These are phyloP conservation scores for Serinus canaria DNA, from an alignment of 2,113 vertebrate species.

Conservation along the genomic window DNA sequence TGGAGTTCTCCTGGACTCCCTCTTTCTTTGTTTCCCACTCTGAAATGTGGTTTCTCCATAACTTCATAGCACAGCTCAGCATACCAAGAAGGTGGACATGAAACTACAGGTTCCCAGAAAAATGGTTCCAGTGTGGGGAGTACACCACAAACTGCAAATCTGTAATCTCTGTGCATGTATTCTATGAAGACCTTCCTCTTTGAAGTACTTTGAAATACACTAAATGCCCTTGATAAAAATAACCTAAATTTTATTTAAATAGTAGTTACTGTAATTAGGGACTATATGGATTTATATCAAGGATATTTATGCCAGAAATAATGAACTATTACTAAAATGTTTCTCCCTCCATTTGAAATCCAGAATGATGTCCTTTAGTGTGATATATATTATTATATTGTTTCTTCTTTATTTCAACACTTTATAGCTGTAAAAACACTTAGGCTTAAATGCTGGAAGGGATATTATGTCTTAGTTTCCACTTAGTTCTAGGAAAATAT, in stretches of 20 bases:
- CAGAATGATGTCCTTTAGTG: background rate
- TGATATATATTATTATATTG: background rate
- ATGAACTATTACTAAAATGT: background rate
- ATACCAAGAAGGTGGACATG: background rate
- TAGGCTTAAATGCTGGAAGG: background rate
- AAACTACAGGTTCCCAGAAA: constrained; percentile 1
- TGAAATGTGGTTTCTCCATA: background rate
- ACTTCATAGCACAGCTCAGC: background rate
- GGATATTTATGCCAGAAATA: background rate
- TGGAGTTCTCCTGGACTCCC: background rate
- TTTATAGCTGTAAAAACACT: background rate
- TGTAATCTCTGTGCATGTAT: background rate
- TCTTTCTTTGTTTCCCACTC: background rate
- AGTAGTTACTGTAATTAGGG: background rate
- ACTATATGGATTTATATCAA: background rate
- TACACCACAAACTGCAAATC: background rate
- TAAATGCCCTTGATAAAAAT: background rate
- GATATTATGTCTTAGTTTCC: background rate
- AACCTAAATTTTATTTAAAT: background rate
- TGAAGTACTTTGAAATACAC: background rate
- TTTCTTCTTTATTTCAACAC: background rate
- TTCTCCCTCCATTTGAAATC: background rate
- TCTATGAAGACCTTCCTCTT: background rate
- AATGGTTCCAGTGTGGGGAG: background rate
- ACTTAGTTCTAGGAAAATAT: background rate